Conservation (phyloP, 2,797 vertebrate species). For the Leptodactylus fallax region DNA sequence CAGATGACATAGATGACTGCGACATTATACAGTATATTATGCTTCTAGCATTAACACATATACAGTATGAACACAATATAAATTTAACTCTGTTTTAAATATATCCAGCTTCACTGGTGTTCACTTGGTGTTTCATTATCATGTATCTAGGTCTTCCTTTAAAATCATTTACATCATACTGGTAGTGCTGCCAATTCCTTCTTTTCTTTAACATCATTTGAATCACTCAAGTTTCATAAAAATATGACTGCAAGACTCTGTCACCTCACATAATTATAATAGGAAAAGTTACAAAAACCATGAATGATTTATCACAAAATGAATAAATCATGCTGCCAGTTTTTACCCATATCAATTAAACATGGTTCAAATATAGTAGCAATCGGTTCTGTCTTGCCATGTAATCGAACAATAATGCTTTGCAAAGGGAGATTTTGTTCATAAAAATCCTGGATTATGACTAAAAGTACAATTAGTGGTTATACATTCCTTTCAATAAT, state of each 20-base stretch:
- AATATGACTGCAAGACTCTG: neutral
- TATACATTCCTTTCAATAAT: too few species aligned
- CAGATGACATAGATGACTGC: too few species aligned
- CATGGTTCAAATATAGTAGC: neutral
- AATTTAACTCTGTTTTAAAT: neutral
- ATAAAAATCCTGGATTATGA: too few species aligned
- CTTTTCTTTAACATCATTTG: too few species aligned
- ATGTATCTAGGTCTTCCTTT: neutral
- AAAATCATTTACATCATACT: neutral
- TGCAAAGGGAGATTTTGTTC: too few species aligned
- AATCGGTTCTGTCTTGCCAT: neutral
- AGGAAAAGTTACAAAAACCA: conserved; percentile 1
- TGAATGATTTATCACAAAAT: neutral
- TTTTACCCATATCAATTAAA: neutral
- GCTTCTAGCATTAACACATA: too few species aligned
- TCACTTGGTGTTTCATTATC: neutral
- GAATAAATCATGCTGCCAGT: neutral
- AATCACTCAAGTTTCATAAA: neutral
- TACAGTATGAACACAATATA: neutral
- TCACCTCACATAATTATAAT: conserved; percentile 2
- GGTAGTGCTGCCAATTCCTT: neutral
- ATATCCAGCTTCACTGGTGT: neutral
- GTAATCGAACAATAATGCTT: neutral
- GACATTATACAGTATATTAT: too few species aligned
- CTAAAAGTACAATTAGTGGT: too few species aligned